Evolutionary conservation across 2,113 vertebrate species (phyloP).

Genomic region (Tachycineta bicolor): DNA sequence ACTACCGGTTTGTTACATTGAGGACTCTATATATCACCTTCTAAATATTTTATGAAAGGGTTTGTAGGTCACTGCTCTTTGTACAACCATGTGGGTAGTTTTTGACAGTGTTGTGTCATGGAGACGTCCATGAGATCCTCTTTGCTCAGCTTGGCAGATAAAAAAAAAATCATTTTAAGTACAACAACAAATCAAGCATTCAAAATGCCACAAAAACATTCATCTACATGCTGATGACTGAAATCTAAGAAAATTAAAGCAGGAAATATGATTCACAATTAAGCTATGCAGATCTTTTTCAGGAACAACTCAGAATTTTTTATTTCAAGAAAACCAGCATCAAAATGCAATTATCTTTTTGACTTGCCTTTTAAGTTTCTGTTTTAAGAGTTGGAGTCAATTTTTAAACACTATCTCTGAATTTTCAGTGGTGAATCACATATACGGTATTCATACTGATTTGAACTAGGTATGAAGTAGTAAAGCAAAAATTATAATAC

Average conservation of each 20-base stretch:
- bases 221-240: neutral
- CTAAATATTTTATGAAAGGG: neutral
- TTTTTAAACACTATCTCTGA: neutral
- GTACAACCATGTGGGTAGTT: neutral
- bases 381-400: neutral
- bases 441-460: neutral
- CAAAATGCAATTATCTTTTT: neutral
- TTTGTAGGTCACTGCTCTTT: neutral
- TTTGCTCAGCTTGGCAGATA: neutral
- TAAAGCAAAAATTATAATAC: neutral
- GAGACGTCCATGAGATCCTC: neutral
- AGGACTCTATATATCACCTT: neutral
- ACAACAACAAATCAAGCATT: conserved; percentile 28
- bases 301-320: neutral
- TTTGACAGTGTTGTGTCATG: neutral
- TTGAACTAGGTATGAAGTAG: neutral
- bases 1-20: neutral
- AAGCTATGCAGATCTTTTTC: neutral
- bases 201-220: conserved; percentile 39
- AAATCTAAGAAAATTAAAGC: conserved; percentile 42
- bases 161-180: conserved; percentile 18
- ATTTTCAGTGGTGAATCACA: neutral
- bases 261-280: conserved; percentile 19
- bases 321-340: neutral
- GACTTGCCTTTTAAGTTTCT: neutral